These are phyloP conservation scores for Eupithecia inturbata DNA, from an alignment of 2,888 invertebrate species.

Conservation along the genomic window DNA sequence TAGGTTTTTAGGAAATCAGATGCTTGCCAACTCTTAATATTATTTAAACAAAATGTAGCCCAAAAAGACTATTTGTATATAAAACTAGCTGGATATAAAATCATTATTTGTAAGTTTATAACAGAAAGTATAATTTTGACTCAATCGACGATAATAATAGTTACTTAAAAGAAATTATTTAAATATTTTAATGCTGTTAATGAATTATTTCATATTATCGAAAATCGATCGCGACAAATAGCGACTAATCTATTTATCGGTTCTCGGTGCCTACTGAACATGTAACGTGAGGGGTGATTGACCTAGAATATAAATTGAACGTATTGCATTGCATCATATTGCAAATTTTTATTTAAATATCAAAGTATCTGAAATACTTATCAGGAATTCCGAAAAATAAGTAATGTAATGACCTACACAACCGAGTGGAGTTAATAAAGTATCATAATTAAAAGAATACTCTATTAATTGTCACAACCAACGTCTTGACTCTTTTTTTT, in stretches of 20 bases:
- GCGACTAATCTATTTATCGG: background rate
- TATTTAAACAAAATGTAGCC: slow-evolving; percentile 65
- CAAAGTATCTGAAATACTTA: background rate
- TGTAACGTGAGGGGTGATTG: background rate
- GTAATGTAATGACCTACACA: background rate
- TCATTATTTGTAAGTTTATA: slow-evolving; percentile 70
- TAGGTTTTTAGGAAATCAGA: slow-evolving; percentile 56
- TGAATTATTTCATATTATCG: background rate
- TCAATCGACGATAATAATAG: slow-evolving; percentile 77
- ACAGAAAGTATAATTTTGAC: slow-evolving; percentile 71
- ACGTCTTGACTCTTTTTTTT: background rate
- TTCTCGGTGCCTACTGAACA: background rate
- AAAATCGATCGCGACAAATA: background rate
- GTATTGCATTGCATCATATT: background rate
- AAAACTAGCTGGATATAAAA: slow-evolving; percentile 69
- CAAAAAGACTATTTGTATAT: slow-evolving; percentile 78
- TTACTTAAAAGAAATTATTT: slow-evolving; percentile 57
- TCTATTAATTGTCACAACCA: background rate
- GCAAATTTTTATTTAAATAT: background rate
- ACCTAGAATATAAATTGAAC: background rate
- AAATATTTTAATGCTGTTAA: slow-evolving; percentile 31
- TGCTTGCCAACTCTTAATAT: slow-evolving; percentile 76
- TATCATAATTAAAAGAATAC: background rate
- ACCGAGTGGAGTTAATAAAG: background rate
- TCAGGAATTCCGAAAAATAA: background rate